Evolutionary conservation across 2,888 invertebrate species (phyloP).

Genomic region (Melitaea athalia): DNA sequence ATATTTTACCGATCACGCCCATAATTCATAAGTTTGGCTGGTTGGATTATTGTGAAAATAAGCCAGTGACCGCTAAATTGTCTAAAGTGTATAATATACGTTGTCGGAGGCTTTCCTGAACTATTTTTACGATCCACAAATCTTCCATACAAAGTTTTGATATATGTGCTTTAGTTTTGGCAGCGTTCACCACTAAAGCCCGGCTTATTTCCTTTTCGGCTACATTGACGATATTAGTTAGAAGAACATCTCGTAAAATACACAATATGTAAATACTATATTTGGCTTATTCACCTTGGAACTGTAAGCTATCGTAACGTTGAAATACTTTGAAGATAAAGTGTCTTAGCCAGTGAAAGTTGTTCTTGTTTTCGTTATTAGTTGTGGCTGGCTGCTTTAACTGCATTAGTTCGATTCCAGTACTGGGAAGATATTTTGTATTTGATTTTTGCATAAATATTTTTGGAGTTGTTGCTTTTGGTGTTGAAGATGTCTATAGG

Average conservation of each 20-base stretch:
- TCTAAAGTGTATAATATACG: background rate
- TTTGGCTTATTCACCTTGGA: background rate
- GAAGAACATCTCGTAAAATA: background rate
- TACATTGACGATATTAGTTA: background rate
- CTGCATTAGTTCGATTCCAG: too few species aligned
- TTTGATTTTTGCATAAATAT: too few species aligned
- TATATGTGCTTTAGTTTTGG: constrained; percentile 1
- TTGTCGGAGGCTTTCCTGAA: background rate
- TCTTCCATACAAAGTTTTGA: background rate
- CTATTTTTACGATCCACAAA: background rate
- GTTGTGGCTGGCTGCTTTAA: too few species aligned
- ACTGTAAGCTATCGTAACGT: background rate
- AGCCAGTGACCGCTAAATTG: background rate
- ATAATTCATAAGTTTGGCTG: too few species aligned
- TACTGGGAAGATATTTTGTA: too few species aligned
- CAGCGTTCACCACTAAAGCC: background rate
- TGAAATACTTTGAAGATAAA: background rate
- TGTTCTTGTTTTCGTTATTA: too few species aligned
- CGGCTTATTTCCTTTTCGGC: background rate
- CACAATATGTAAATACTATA: background rate
- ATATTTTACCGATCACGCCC: too few species aligned
- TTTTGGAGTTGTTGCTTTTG: too few species aligned
- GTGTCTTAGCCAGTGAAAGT: too few species aligned
- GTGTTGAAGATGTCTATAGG: too few species aligned
- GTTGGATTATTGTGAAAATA: background rate